These are phyloP conservation scores for Tachysurus vachellii DNA, from an alignment of 2,113 vertebrate genomes.

Conservation along the genomic window DNA sequence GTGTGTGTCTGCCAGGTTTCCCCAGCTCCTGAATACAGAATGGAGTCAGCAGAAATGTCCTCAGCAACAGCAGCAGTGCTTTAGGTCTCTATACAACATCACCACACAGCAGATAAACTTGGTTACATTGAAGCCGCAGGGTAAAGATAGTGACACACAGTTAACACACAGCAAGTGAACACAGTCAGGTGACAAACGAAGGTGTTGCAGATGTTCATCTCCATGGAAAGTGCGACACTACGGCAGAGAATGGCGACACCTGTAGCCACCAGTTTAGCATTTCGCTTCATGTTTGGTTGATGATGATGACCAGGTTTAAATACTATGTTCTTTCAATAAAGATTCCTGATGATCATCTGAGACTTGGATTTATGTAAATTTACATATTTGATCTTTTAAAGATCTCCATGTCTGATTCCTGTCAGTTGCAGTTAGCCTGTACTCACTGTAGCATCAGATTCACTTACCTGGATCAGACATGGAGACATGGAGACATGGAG, in stretches of 20 bases:
- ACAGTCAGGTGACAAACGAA: background rate
- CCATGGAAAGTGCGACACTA: background rate
- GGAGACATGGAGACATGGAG: too few species aligned
- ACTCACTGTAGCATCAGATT: too few species aligned
- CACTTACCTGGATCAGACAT: too few species aligned
- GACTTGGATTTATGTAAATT: too few species aligned
- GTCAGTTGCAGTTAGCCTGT: too few species aligned
- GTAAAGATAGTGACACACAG: too few species aligned
- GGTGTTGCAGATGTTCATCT: background rate
- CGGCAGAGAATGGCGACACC: background rate
- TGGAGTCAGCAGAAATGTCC: constrained; percentile 29
- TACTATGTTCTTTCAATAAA: background rate
- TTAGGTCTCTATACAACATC: background rate
- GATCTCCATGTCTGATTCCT: too few species aligned
- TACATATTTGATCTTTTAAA: too few species aligned
- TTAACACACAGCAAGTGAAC: too few species aligned
- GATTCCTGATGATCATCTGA: too few species aligned
- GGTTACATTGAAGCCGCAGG: background rate
- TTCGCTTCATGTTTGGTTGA: too few species aligned
- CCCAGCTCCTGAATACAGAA: constrained; percentile 23
- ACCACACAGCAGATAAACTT: background rate
- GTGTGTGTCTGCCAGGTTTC: constrained; percentile 24
- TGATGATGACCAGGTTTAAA: too few species aligned
- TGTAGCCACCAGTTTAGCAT: background rate
- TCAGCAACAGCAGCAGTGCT: background rate